Evolutionary conservation across 2,113 vertebrate genomes (phyloP).

Genomic region (Hyaena hyaena): DNA sequence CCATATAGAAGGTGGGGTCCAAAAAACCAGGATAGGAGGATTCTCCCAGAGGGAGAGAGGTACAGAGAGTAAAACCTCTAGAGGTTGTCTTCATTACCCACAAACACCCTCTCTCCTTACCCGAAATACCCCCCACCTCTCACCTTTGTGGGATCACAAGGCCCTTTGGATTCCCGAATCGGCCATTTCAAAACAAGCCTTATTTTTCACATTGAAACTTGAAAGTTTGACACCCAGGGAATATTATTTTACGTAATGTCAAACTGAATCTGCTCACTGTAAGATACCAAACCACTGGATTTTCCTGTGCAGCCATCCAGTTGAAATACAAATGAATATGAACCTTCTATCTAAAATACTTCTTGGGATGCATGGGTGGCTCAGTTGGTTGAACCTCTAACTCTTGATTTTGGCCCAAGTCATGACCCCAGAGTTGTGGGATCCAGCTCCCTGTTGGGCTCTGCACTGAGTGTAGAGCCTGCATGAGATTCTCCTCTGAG

Average conservation of each 20-base stretch:
- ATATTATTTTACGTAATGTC: neutral
- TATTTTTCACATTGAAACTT: neutral
- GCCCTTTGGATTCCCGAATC: neutral
- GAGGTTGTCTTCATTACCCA: neutral
- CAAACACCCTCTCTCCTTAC: neutral
- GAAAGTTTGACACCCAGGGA: neutral
- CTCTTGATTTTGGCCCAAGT: too few relatives aligned
- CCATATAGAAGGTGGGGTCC: neutral
- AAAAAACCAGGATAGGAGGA: neutral
- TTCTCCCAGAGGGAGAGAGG: neutral
- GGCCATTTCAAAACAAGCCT: neutral
- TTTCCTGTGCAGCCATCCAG: neutral
- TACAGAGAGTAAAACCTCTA: neutral
- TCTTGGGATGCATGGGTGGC: neutral
- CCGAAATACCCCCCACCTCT: neutral
- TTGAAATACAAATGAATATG: neutral
- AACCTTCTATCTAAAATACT: neutral
- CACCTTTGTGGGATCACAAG: neutral
- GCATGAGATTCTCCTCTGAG: too few relatives aligned
- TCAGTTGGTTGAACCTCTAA: too few relatives aligned
- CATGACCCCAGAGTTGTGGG: too few relatives aligned
- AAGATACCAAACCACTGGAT: neutral
- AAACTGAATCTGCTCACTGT: neutral
- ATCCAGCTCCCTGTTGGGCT: too few relatives aligned
- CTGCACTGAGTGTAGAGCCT: too few relatives aligned